These are phyloP conservation scores for Aplysia californica DNA, from an alignment of 1,140 invertebrate genomes.

Conservation along the genomic window DNA sequence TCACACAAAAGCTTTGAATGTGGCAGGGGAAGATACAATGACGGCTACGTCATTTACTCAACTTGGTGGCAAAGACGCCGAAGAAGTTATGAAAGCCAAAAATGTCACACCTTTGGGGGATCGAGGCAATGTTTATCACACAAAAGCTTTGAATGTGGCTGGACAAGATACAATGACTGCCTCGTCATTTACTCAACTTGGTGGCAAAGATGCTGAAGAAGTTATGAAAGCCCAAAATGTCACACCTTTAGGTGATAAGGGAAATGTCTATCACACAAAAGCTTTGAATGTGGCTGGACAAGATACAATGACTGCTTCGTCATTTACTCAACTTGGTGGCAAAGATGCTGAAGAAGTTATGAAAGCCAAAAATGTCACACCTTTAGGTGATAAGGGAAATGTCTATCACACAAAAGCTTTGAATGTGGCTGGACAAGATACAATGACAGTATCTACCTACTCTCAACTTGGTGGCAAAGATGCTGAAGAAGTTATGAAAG, in stretches of 20 bases:
- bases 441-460: neutral
- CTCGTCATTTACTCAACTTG: neutral
- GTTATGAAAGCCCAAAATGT: neutral
- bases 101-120: conserved; percentile 7
- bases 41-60: neutral
- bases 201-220: neutral
- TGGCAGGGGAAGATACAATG: neutral
- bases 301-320: conserved; percentile 1
- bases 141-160: conserved; percentile 18
- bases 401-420: conserved; percentile 21
- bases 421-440: conserved; percentile 10
- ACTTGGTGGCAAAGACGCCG: neutral
- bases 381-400: conserved; percentile 5
- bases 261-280: conserved; percentile 19
- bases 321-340: no score
- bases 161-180: neutral
- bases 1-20: conserved; percentile 24
- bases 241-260: conserved; percentile 18
- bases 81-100: neutral
- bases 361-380: neutral
- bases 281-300: conserved; percentile 23
- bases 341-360: neutral
- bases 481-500: neutral
- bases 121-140: conserved; percentile 20
- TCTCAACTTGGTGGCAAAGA: neutral